A percentile compares a stretch with the other conserved stretches of the same genome.
Evolutionary conservation across 2,888 invertebrate species (phyloP).

Genomic region (Agrenia bidenticulata): DNA sequence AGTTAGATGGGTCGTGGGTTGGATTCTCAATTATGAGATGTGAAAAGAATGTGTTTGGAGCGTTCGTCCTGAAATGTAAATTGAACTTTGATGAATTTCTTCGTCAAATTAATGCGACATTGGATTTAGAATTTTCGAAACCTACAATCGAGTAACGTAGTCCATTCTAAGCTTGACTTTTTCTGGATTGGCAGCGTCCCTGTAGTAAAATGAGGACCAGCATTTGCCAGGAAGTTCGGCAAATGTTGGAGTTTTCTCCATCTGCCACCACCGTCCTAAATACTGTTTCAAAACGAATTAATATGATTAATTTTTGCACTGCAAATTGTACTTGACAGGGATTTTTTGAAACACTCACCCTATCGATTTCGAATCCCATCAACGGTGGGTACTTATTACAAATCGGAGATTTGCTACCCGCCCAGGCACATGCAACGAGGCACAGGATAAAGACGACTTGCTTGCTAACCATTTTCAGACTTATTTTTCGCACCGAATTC

Average conservation of each 20-base stretch:
- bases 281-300: conserved; percentile 43
- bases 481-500: too few species aligned
- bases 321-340: conserved; percentile 3
- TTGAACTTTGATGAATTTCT: too few species aligned
- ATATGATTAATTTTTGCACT: neutral
- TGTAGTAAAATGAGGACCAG: conserved; percentile 53
- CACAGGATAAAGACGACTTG: neutral
- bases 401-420: conserved; percentile 35
- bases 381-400: conserved; percentile 52
- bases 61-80: conserved; percentile 42
- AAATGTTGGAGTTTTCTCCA: conserved; percentile 53
- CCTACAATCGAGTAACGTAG: conserved; percentile 53
- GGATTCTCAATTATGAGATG: conserved; percentile 42
- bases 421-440: conserved; percentile 25
- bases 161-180: conserved; percentile 54
- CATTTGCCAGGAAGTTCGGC: conserved; percentile 54
- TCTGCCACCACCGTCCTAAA: conserved; percentile 54
- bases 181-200: conserved; percentile 53
- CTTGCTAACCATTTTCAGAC: too few species aligned
- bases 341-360: conserved; percentile 33
- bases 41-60: conserved; percentile 46
- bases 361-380: conserved; percentile 52
- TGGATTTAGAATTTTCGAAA: neutral
- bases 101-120: too few species aligned
- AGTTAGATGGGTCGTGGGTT: conserved; percentile 44